These are phyloP conservation scores for Limonius californicus DNA, from an alignment of 1,140 invertebrate genomes.

Conservation along the genomic window DNA sequence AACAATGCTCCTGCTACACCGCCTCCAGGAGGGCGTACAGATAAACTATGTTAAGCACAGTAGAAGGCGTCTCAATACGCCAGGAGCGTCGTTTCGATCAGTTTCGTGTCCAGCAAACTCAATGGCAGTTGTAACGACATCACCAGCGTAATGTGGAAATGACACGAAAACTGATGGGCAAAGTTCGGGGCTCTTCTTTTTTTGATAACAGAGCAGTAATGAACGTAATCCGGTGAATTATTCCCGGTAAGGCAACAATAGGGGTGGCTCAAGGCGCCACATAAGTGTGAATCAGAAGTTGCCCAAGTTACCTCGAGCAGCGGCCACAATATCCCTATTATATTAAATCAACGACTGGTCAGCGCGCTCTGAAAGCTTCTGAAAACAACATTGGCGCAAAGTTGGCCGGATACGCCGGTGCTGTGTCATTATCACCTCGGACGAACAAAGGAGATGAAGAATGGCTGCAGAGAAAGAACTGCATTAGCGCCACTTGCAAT, in stretches of 20 bases:
- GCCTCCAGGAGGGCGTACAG: not conserved
- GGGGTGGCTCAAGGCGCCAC: conserved; percentile 32
- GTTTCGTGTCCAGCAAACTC: too few species aligned
- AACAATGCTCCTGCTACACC: not conserved
- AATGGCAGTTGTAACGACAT: too few species aligned
- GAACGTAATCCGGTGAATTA: conserved; percentile 25
- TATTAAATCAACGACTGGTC: conserved; percentile 42
- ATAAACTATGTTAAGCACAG: not conserved
- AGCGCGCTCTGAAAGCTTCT: conserved; percentile 25
- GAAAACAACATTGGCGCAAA: conserved; percentile 38
- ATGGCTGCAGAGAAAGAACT: conserved; percentile 42
- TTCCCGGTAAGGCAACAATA: conserved; percentile 21
- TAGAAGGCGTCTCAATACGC: not conserved
- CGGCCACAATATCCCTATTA: conserved; percentile 41
- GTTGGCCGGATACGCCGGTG: conserved; percentile 40
- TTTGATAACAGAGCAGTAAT: conserved; percentile 12
- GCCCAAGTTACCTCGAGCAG: conserved; percentile 26
- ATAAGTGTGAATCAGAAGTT: conserved; percentile 34
- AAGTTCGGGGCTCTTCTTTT: too few species aligned
- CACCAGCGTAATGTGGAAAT: too few species aligned
- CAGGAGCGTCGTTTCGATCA: not conserved
- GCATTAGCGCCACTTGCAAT: conserved; percentile 34
- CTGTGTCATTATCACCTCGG: conserved; percentile 45
- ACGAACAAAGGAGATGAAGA: conserved; percentile 44
- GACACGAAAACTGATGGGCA: too few species aligned